Base-by-base conservation (phyloP, 2,797 vertebrate genomes). In the Silurus aristotelis region DNA sequence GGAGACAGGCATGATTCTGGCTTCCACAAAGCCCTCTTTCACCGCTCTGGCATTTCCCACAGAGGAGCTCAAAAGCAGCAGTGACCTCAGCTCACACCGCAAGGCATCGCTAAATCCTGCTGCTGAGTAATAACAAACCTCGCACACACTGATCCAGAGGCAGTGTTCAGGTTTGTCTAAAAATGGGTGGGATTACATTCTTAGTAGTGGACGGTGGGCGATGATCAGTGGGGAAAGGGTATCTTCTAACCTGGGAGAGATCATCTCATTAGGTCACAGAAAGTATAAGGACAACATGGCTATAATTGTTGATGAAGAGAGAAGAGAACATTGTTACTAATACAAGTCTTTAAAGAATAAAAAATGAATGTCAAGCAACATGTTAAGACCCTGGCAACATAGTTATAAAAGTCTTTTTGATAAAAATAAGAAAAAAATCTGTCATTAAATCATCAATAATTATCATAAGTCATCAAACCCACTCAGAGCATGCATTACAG, bases 1-100 rank as follows among this genome's bases (percentile, higher is more conserved):
- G 27, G 31, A 77, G 46, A 85, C n/a, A 83, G 20, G 27, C 58
- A 31, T 22, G 46, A 48, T 19, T 84, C 31, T 75, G 70, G 63
- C 67, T 58, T 66, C n/a, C 73, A 89, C 81, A 88, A 80, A 85
- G 84, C 77, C 27, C 46, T 67, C 70, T 83, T 85, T 82, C 75
- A 82, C 81, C 22, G 71, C 52, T 27, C 22, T n/a, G 60, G 48
- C 43, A 9, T 83, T 84, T 84, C 86, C 83, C 73, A 89, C 83
- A 86, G 80, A 82, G 43, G 80, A 86, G 63, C 72, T 17, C 25
- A 15, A 73, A 71, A 52, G 72, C 64, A 60, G 73, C 58, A 31
- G 19, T 86, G 83, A 86, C 80, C 87, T 84, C 76, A 55, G 83
- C 76, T 83, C 46, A 67, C 86, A 79, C 67, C 14, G 20, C n/a